Evolutionary conservation across 1,140 invertebrate species (phyloP).

Genomic region (Homalodisca vitripennis): DNA sequence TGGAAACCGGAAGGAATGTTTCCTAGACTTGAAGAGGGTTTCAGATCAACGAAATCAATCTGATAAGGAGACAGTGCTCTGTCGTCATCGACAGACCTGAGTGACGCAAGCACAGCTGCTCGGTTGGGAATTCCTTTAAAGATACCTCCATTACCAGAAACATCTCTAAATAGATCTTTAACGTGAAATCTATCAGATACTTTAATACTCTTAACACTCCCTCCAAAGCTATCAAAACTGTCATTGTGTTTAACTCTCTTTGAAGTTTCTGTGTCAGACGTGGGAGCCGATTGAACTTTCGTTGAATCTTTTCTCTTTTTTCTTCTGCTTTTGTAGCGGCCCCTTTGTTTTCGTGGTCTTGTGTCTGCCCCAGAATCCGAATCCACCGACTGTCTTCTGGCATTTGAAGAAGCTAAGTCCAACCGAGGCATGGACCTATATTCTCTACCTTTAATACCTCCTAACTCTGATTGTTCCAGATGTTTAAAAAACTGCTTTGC

Average conservation of each 20-base stretch:
- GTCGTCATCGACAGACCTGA: conserved; percentile 54
- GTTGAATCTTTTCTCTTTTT: conserved; percentile 20
- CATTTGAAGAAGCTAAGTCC: background rate
- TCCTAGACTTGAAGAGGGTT: conserved; percentile 47
- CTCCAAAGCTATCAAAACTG: conserved; percentile 16
- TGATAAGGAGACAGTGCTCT: conserved; percentile 49
- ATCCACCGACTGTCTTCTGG: conserved; percentile 22
- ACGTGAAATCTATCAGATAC: conserved; percentile 55
- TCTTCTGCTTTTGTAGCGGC: conserved; percentile 13
- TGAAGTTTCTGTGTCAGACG: conserved; percentile 41
- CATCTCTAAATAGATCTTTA: conserved; percentile 52
- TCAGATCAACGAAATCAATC: conserved; percentile 48
- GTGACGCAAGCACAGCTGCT: conserved; percentile 53
- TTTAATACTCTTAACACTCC: conserved; percentile 48
- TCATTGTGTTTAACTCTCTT: conserved; percentile 27
- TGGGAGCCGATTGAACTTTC: conserved; percentile 41
- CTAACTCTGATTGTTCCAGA: conserved; percentile 13
- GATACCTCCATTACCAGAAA: conserved; percentile 50
- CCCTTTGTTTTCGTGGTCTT: background rate
- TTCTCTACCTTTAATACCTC: background rate
- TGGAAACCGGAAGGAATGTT: conserved; percentile 52
- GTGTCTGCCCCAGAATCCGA: conserved; percentile 25
- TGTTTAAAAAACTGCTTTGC: conserved; percentile 32
- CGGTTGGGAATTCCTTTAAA: conserved; percentile 54
- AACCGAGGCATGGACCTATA: conserved; percentile 18